Evolutionary conservation across 2,888 invertebrate genomes (phyloP), one percentile per base, ranked within the genome.

Genomic region (Amphipyra tragopoginis): DNA sequence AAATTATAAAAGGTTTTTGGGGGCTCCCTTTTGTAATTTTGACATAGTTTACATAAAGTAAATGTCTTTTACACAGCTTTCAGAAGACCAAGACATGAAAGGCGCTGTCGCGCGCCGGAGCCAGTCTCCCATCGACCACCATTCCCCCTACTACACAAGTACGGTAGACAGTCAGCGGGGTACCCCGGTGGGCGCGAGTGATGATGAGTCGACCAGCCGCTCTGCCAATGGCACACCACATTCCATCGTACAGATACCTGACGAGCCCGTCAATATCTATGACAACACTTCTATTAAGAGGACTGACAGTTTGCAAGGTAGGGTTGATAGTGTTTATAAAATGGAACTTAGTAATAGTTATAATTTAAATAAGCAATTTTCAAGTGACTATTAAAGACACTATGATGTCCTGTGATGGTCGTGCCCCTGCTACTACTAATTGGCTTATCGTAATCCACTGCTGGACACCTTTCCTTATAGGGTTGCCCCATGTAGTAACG

Each of bases 231-330:
- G 95, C 66, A 95, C 96, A 9, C 96, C 96, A 80, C 97, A 97
- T 94, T 97, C 97, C 69, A 95, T 97, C 63, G 96, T 97, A 13
- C 96, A 97, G 87, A 96, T 97, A 26, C 95, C 96, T 62, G 95
- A 95, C 68, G 94, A 95, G 34, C 80, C 89, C 54, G 89, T 88
- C 36, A 91, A 91, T 75, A 88, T 93, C 39, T 94, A 90, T 82
- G 94, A 95, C 55, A 87, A 88, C 60, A 90, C 89, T 70, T 93
- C 93, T 13, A 80, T 92, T 10, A 94, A 92, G 70, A 89, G 95
- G 69, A 92, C 79, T 85, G 95, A 95, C 72, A 91, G 83, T 80
- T 88, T 93, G 80, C 94, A 94, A 92, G 94, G 95, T 94, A 77
- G 9, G 11, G 15, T 29, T 10, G 0, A 43, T 21, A 15, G 29